These are phyloP conservation scores for Pavo muticus DNA, from an alignment of 2,113 vertebrate species.

Conservation along the genomic window DNA sequence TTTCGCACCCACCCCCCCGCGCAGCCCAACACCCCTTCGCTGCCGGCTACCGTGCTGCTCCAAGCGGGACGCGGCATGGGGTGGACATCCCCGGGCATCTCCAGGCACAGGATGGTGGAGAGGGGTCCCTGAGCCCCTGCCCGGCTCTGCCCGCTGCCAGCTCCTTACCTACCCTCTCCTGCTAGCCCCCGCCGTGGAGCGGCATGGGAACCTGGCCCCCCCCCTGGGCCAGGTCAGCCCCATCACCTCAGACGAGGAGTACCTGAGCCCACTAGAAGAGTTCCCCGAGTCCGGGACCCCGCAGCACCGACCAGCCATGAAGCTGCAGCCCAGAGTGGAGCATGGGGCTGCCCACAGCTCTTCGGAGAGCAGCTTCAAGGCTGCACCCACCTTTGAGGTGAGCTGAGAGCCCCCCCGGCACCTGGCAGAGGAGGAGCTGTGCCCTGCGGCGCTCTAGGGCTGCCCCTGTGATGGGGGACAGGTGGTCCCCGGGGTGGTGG, in stretches of 20 bases:
- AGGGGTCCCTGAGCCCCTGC: not conserved
- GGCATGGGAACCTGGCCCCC: slow-evolving; percentile 74
- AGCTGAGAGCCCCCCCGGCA: not conserved
- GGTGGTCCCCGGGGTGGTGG: not conserved
- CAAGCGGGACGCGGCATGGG: not conserved
- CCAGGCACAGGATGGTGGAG: not conserved
- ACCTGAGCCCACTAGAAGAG: slow-evolving; percentile 96
- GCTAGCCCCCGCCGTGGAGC: slow-evolving; percentile 58
- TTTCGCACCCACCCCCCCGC: not conserved
- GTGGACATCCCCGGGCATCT: not conserved
- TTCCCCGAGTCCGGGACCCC: slow-evolving; percentile 83
- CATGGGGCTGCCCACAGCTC: slow-evolving; percentile 56
- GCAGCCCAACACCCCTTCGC: slow-evolving; percentile 29
- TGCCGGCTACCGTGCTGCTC: not conserved
- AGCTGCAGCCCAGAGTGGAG: slow-evolving; percentile 72
- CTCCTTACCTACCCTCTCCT: slow-evolving; percentile 6
- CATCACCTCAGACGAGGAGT: slow-evolving; percentile 97
- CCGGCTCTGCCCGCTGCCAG: not conserved
- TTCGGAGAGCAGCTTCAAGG: slow-evolving; percentile 85
- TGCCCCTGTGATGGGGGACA: not conserved
- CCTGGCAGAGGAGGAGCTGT: not conserved
- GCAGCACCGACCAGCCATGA: slow-evolving; percentile 74
- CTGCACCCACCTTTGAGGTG: slow-evolving; percentile 94
- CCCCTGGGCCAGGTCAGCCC: slow-evolving; percentile 89
- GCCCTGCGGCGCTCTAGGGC: not conserved